phyloP scores from a whole-genome alignment of 2,113 vertebrate genomes.

The Vombatus ursinus region DNA sequence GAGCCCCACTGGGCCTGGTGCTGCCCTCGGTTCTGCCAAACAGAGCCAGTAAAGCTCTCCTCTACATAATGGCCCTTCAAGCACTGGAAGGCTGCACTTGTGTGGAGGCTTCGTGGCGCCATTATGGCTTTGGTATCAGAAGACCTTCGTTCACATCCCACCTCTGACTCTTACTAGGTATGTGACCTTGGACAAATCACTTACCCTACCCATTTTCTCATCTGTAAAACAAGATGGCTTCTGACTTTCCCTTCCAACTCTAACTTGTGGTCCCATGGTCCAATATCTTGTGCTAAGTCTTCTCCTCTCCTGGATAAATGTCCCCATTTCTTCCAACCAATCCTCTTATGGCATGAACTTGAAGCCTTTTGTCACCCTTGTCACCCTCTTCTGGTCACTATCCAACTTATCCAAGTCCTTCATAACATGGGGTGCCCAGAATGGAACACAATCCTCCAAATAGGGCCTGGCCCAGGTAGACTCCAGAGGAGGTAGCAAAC shows the following conservation, averaged over 20 bases:
- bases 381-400: background rate
- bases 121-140: background rate
- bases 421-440: background rate
- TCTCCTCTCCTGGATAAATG: background rate
- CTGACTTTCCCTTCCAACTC: background rate
- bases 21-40: background rate
- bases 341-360: background rate
- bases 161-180: background rate
- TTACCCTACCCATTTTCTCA: background rate
- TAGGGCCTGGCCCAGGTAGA: background rate
- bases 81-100: background rate
- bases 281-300: background rate
- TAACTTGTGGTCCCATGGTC: background rate
- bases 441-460: background rate
- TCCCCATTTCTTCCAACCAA: background rate
- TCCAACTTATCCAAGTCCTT: background rate
- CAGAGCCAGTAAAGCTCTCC: background rate
- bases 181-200: background rate
- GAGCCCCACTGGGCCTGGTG: background rate
- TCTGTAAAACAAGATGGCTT: background rate
- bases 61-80: background rate
- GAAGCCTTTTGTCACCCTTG: background rate
- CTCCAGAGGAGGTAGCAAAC: background rate
- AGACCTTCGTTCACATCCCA: background rate
- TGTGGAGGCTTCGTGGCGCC: background rate